Evolutionary conservation across 2,888 invertebrate genomes (phyloP).

Genomic region (Cheilosia vernalis): DNA sequence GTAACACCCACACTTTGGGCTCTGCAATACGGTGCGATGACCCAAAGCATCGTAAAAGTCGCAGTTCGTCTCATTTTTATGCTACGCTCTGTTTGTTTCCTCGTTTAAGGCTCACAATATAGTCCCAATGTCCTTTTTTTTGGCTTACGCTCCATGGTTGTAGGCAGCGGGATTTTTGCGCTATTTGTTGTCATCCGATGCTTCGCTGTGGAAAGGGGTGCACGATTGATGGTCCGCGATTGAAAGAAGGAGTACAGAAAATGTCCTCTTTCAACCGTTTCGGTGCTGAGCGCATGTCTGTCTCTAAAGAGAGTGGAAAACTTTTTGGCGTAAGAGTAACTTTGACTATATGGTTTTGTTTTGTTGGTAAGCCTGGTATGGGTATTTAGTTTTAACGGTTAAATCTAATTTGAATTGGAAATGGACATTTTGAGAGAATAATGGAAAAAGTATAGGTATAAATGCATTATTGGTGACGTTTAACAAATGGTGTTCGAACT

Average conservation of each 20-base stretch:
- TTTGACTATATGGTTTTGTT: too few relatives aligned
- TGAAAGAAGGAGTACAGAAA: not conserved
- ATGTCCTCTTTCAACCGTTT: conserved; percentile 34
- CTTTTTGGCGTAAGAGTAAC: too few relatives aligned
- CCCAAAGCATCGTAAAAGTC: conserved; percentile 31
- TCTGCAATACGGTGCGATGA: conserved; percentile 52
- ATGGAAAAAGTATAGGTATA: too few relatives aligned
- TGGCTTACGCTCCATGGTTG: not conserved
- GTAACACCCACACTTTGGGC: conserved; percentile 35
- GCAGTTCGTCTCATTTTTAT: not conserved
- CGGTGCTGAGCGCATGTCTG: not conserved
- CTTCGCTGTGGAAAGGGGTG: conserved; percentile 14
- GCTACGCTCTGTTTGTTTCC: conserved; percentile 38
- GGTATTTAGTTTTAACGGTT: too few relatives aligned
- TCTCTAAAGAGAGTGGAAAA: not conserved
- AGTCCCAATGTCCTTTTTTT: conserved; percentile 32
- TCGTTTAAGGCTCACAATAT: conserved; percentile 5
- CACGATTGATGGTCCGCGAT: not conserved
- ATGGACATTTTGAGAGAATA: too few relatives aligned
- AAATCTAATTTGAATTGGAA: too few relatives aligned
- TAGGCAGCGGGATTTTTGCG: conserved; percentile 42
- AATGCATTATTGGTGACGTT: too few relatives aligned
- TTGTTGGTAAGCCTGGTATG: too few relatives aligned
- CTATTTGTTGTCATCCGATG: conserved; percentile 53
- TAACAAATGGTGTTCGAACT: too few relatives aligned